A percentile compares a stretch with the other conserved stretches of the same genome.
Conservation (phyloP, 1,140 invertebrate species). For the Onthophagus taurus region DNA sequence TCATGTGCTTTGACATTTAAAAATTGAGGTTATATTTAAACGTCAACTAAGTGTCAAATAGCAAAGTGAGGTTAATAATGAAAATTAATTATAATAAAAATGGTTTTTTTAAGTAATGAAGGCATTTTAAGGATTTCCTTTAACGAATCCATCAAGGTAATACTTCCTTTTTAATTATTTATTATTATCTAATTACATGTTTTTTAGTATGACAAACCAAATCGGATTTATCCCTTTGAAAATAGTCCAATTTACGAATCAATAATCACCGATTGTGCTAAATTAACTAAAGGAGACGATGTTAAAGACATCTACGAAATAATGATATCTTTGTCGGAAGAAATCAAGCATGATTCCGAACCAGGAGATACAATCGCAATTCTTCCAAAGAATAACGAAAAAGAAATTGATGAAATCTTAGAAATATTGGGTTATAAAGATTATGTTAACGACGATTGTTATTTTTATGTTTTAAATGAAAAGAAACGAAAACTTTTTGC, state of each 20-base stretch:
- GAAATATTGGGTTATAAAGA: constrained; percentile 18
- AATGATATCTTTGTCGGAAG: no score
- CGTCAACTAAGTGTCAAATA: background rate
- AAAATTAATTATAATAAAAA: no score
- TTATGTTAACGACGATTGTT: constrained; percentile 18
- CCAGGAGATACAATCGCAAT: constrained; percentile 32
- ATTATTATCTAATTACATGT: background rate
- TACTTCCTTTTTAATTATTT: background rate
- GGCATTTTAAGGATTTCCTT: constrained; percentile 7
- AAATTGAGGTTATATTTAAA: no score
- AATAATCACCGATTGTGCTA: constrained; percentile 14
- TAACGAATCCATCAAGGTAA: constrained; percentile 1
- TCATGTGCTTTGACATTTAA: constrained; percentile 13
- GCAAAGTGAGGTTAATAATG: background rate
- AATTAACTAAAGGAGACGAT: constrained; percentile 23
- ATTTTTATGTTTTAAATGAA: constrained; percentile 19
- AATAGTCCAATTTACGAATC: constrained; percentile 17
- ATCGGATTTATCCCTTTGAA: constrained; percentile 21
- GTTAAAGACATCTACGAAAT: constrained; percentile 25
- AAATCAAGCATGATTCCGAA: constrained; percentile 18
- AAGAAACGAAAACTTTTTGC: constrained; percentile 33
- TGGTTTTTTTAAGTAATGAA: constrained; percentile 11
- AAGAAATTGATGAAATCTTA: constrained; percentile 25
- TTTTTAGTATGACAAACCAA: background rate
- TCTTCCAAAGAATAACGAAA: constrained; percentile 25